Percentiles rank a stretch among this genome's conserved stretches.
Conservation (phyloP, 2,888 invertebrate species). For the Eristalis tenax region DNA sequence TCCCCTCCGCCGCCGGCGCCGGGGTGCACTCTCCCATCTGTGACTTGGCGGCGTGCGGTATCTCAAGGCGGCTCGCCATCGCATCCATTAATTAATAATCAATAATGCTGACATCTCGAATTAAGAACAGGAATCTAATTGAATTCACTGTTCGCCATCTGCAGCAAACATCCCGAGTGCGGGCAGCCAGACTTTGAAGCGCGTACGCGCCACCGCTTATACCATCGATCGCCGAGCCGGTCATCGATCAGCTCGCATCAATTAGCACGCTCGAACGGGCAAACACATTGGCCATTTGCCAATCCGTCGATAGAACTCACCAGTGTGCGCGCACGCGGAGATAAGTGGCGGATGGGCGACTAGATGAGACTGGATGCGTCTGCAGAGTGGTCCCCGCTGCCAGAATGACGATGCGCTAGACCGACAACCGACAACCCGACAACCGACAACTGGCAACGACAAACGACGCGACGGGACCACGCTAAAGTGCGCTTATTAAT, state of each 20-base stretch:
- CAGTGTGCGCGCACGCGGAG: conserved; percentile 22
- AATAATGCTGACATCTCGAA: conserved; percentile 69
- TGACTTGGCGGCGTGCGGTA: neutral
- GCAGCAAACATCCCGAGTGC: neutral
- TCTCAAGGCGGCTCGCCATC: conserved; percentile 62
- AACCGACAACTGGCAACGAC: conserved; percentile 52
- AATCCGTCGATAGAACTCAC: conserved; percentile 58
- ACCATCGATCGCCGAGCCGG: conserved; percentile 28
- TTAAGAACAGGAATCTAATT: conserved; percentile 70
- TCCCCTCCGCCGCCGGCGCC: neutral
- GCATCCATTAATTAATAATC: conserved; percentile 69
- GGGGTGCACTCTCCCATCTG: conserved; percentile 14
- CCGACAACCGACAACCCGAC: too few relatives aligned
- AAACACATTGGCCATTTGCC: conserved; percentile 68
- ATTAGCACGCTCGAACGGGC: conserved; percentile 61
- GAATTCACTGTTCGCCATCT: conserved; percentile 50
- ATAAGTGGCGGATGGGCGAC: conserved; percentile 25
- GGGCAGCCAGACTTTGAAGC: conserved; percentile 35
- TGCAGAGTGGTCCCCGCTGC: conserved; percentile 8
- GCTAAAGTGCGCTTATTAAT: conserved; percentile 66
- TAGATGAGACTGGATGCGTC: conserved; percentile 49
- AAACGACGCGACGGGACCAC: conserved; percentile 41
- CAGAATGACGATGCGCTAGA: conserved; percentile 1
- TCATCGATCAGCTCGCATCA: conserved; percentile 69
- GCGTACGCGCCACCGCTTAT: conserved; percentile 26